phyloP scores from a whole-genome alignment of 2,113 vertebrate genomes.

The Pygoscelis adeliae region DNA sequence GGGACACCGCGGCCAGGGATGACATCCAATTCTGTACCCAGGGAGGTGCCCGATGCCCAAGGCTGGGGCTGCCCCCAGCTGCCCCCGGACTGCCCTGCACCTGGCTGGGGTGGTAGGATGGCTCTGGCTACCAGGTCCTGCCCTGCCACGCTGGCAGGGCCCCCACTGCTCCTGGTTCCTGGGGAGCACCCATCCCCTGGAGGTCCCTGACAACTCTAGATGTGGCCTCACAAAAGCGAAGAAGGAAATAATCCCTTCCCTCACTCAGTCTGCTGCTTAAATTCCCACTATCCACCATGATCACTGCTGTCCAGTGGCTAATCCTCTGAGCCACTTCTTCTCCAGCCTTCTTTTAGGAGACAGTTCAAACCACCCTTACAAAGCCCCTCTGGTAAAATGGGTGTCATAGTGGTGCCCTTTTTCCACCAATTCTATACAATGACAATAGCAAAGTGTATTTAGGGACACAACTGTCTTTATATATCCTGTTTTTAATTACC shows the following conservation, averaged over 20 bases:
- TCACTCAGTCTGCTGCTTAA: fast-evolving
- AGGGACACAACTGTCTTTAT: background rate
- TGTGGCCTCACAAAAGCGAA: background rate
- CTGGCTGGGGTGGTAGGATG: background rate
- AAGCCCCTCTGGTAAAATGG: background rate
- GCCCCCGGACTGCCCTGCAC: background rate
- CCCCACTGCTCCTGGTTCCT: background rate
- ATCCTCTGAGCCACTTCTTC: background rate
- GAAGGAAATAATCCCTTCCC: background rate
- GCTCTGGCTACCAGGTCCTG: background rate
- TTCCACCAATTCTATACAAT: background rate
- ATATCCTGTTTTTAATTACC: slow-evolving; percentile 16
- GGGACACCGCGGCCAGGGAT: background rate
- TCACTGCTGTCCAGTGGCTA: background rate
- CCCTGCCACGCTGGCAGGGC: too few species aligned
- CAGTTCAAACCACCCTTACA: background rate
- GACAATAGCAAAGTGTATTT: background rate
- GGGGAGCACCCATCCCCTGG: too few species aligned
- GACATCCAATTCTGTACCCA: background rate
- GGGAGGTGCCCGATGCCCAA: fast-evolving
- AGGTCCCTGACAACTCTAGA: background rate
- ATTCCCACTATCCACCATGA: background rate
- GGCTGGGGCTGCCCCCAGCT: background rate
- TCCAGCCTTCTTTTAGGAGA: background rate
- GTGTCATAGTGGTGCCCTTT: background rate